phyloP scores from a whole-genome alignment of 2,797 vertebrate genomes.

The Typhlichthys subterraneus region DNA sequence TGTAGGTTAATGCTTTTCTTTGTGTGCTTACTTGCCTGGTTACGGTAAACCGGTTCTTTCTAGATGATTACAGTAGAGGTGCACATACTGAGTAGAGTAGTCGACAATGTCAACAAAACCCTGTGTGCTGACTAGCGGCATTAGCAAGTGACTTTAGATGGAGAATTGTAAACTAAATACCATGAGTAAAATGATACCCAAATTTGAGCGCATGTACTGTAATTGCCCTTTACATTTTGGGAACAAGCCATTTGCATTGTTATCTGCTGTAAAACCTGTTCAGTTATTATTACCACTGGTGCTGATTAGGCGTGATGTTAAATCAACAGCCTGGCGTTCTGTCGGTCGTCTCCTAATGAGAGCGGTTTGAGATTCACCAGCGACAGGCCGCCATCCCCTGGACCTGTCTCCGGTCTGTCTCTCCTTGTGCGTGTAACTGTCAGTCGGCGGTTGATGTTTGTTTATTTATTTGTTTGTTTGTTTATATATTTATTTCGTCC shows the following conservation, averaged over 20 bases:
- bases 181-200: constrained; percentile 21
- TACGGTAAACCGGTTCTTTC: not conserved
- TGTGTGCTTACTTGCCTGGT: constrained; percentile 63
- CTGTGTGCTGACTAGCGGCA: constrained; percentile 37
- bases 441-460: constrained; percentile 55
- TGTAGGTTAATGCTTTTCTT: constrained; percentile 65
- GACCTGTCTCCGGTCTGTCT: constrained; percentile 60
- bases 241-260: not conserved
- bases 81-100: not conserved
- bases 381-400: constrained; percentile 60
- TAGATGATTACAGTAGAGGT: constrained; percentile 51
- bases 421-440: constrained; percentile 62
- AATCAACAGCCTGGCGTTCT: constrained; percentile 42
- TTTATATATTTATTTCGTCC: constrained; percentile 10
- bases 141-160: constrained; percentile 1
- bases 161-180: constrained; percentile 19
- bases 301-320: constrained; percentile 45
- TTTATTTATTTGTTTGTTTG: constrained; percentile 12
- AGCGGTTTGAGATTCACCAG: constrained; percentile 56
- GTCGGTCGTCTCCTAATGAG: constrained; percentile 60
- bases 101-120: constrained; percentile 45
- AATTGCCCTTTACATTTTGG: constrained; percentile 10
- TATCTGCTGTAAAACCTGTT: not conserved
- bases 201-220: constrained; percentile 7
- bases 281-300: constrained; percentile 23